phyloP scores from a whole-genome alignment of 2,888 invertebrate species.

The Tipula helvola region DNA sequence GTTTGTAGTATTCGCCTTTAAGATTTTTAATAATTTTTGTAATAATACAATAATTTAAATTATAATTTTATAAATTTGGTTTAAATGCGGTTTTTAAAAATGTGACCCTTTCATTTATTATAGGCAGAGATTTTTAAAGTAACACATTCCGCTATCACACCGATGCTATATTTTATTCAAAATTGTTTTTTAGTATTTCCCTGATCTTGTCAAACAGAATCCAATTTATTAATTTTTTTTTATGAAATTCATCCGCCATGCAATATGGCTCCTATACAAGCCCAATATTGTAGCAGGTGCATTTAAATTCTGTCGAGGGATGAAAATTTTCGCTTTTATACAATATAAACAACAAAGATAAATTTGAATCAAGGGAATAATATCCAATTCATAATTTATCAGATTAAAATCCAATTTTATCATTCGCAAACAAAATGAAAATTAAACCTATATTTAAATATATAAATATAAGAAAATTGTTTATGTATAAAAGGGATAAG shows the following conservation, averaged over 20 bases:
- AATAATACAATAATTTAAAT: no score
- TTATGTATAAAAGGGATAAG: background rate
- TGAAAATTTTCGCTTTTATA: background rate
- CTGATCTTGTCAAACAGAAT: no score
- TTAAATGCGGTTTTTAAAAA: no score
- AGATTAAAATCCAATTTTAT: background rate
- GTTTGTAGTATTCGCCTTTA: no score
- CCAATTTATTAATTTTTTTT: no score
- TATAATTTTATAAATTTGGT: no score
- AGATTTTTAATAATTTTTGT: no score
- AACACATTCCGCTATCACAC: no score
- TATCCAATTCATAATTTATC: background rate
- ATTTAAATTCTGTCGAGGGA: background rate
- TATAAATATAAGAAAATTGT: background rate
- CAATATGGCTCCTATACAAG: background rate
- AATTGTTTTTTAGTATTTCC: no score
- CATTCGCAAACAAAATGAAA: background rate
- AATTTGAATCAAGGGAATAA: background rate
- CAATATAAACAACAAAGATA: background rate
- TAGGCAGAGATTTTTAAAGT: no score
- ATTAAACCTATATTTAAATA: background rate
- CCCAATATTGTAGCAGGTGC: background rate
- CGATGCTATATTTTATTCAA: no score
- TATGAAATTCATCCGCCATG: background rate
- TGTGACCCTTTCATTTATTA: no score